Conservation (phyloP, 2,888 invertebrate species). For the Alsophila aescularia region DNA sequence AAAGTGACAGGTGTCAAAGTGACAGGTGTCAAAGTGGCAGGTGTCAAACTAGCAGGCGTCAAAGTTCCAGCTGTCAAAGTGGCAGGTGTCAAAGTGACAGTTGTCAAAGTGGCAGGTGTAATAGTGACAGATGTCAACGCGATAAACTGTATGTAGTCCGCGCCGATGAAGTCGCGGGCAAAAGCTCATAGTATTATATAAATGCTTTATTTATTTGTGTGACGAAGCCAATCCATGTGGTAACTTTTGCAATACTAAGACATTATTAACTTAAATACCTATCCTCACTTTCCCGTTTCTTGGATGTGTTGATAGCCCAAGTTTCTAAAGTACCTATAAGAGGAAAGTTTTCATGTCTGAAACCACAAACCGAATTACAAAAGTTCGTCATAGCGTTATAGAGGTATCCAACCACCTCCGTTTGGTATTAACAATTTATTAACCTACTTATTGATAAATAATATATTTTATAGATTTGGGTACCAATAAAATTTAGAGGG, state of each 20-base stretch:
- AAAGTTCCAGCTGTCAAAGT: no score
- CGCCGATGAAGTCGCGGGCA: no score
- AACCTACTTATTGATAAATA: background rate
- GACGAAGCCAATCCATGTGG: slow-evolving; percentile 14
- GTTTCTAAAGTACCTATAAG: slow-evolving; percentile 32
- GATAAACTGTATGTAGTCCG: no score
- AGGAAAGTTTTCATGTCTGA: slow-evolving; percentile 32
- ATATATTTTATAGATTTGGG: no score
- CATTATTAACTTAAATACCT: slow-evolving; percentile 31
- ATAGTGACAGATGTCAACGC: no score
- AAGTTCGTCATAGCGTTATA: slow-evolving; percentile 24
- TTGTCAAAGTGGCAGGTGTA: no score
- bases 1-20: no score
- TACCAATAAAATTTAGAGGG: no score
- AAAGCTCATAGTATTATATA: background rate
- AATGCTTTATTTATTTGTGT: background rate
- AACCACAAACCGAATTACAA: slow-evolving; percentile 32
- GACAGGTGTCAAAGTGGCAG: no score
- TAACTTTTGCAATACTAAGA: slow-evolving; percentile 23
- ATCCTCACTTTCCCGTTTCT: slow-evolving; percentile 29
- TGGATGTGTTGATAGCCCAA: slow-evolving; percentile 35
- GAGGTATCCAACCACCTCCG: slow-evolving; percentile 12
- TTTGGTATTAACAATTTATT: slow-evolving; percentile 21
- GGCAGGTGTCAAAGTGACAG: no score
- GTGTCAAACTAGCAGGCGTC: no score